Evolutionary conservation across 2,113 vertebrate genomes (phyloP).

Genomic region (Epinephelus lanceolatus): DNA sequence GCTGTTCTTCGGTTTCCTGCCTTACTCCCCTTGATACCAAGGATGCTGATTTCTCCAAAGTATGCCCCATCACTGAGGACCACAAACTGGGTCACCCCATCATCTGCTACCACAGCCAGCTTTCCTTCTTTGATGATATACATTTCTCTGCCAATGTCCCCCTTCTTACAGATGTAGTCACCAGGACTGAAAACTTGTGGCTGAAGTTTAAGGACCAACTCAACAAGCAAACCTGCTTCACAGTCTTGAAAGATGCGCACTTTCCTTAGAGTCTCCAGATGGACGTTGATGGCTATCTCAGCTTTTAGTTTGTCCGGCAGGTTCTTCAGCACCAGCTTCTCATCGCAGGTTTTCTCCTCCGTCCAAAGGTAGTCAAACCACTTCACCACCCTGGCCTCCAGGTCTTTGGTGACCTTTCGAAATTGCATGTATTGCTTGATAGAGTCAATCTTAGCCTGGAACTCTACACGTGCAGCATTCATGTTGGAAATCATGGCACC

Average conservation of each 20-base stretch:
- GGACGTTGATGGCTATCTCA: constrained; percentile 81
- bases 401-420: constrained; percentile 77
- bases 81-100: constrained; percentile 80
- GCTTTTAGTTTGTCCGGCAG: constrained; percentile 81
- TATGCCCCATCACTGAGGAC: constrained; percentile 81
- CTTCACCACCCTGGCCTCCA: constrained; percentile 77
- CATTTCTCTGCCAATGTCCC: constrained; percentile 82
- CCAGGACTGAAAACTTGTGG: constrained; percentile 81
- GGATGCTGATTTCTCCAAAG: constrained; percentile 82
- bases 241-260: constrained; percentile 83
- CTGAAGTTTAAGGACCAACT: constrained; percentile 81
- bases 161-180: constrained; percentile 82
- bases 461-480: constrained; percentile 73
- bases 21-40: constrained; percentile 82
- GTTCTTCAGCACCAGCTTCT: constrained; percentile 78
- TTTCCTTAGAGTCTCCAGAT: constrained; percentile 75
- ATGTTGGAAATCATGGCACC: constrained; percentile 84
- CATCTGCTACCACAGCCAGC: constrained; percentile 79
- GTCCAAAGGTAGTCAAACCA: constrained; percentile 83
- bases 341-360: constrained; percentile 77
- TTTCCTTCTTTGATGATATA: constrained; percentile 82
- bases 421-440: constrained; percentile 82
- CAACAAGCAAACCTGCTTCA: constrained; percentile 77
- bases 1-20: constrained; percentile 81
- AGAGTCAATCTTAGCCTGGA: constrained; percentile 80